Evolutionary conservation across 2,888 invertebrate species (phyloP).

Genomic region (Sinopyrophorus schimmeli): DNA sequence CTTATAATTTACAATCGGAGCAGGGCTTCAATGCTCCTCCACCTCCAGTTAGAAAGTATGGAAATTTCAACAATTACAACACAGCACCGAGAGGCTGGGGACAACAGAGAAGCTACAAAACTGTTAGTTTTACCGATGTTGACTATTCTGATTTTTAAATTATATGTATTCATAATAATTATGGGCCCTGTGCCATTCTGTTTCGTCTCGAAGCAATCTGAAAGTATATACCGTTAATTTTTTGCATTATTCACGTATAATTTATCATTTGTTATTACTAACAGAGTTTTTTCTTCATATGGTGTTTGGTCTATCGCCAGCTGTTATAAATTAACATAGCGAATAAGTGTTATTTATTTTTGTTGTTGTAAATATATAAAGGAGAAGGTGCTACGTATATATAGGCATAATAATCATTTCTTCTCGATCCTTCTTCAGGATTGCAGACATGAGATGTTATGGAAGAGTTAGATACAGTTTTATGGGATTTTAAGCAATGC

Average conservation of each 20-base stretch:
- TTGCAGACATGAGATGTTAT: slow-evolving; percentile 36
- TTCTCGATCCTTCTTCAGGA: slow-evolving; percentile 38
- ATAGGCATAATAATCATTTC: slow-evolving; percentile 30
- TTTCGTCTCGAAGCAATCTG: neutral
- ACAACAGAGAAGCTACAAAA: slow-evolving; percentile 69
- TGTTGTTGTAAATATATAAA: slow-evolving; percentile 24
- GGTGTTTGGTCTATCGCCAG: slow-evolving; percentile 1
- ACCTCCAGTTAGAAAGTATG: slow-evolving; percentile 44
- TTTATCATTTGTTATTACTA: slow-evolving; percentile 13
- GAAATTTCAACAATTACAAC: slow-evolving; percentile 68
- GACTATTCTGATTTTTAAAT: slow-evolving; percentile 60
- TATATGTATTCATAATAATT: neutral
- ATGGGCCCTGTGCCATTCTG: neutral
- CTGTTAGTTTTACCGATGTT: slow-evolving; percentile 68
- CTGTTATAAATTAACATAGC: slow-evolving; percentile 13
- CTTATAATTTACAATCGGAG: slow-evolving; percentile 14
- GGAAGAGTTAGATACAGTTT: slow-evolving; percentile 9
- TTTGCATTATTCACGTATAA: neutral
- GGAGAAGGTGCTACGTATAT: slow-evolving; percentile 2
- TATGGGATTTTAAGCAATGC: too few relatives aligned
- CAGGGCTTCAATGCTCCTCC: slow-evolving; percentile 35
- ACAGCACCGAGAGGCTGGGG: slow-evolving; percentile 85
- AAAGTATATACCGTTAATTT: neutral
- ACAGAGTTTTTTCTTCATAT: slow-evolving; percentile 6
- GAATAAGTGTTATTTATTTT: slow-evolving; percentile 18